A percentile compares a stretch with the other conserved stretches of the same genome.
These are phyloP conservation scores for Tenualosa ilisha DNA, from an alignment of 2,797 vertebrate species.

Conservation along the genomic window DNA sequence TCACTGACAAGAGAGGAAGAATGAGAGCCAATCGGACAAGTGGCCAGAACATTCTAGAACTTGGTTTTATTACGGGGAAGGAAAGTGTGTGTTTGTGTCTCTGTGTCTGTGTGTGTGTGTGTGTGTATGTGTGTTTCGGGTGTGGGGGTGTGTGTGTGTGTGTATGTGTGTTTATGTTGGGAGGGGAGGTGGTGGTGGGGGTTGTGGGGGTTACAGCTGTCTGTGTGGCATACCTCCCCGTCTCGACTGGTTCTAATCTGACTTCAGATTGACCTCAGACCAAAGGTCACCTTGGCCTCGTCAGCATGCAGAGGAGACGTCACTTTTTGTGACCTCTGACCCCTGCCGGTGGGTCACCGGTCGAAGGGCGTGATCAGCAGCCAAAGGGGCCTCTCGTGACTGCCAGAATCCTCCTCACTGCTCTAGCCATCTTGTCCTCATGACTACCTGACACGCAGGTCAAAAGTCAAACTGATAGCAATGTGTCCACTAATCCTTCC, in stretches of 20 bases:
- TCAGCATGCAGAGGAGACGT: neutral
- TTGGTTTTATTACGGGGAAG: neutral
- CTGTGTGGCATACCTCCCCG: neutral
- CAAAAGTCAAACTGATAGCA: constrained; percentile 59
- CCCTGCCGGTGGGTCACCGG: neutral
- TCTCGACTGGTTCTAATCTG: constrained; percentile 9
- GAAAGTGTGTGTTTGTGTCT: no score
- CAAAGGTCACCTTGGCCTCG: neutral
- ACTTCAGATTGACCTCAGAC: neutral
- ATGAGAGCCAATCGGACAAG: no score
- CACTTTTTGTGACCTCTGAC: neutral
- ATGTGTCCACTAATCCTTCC: constrained; percentile 52
- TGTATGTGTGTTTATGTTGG: neutral
- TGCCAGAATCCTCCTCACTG: neutral
- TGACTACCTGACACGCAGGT: constrained; percentile 31
- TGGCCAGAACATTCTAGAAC: neutral
- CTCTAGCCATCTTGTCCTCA: neutral
- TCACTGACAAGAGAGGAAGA: neutral
- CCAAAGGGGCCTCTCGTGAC: neutral
- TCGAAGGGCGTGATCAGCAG: neutral
- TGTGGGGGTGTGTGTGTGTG: no score
- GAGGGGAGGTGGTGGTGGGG: neutral
- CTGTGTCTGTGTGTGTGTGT: no score
- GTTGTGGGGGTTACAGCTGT: neutral
- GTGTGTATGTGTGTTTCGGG: no score